phyloP scores from a whole-genome alignment of 2,113 vertebrate genomes.

The Microcebus tavaratra region DNA sequence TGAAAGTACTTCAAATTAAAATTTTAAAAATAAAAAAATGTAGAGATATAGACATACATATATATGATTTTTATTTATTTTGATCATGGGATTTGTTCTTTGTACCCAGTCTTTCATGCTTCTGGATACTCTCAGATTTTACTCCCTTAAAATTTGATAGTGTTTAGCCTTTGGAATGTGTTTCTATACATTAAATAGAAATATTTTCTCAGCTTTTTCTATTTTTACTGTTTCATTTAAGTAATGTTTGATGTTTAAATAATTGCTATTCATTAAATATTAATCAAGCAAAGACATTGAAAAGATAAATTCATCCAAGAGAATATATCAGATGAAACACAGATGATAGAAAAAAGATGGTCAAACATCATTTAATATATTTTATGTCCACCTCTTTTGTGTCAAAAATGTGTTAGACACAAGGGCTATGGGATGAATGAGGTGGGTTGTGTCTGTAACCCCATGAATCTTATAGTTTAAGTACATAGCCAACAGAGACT shows the following conservation, averaged over 20 bases:
- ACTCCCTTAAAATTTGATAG: not conserved
- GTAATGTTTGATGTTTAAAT: not conserved
- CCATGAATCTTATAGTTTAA: not conserved
- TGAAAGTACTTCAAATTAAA: no score
- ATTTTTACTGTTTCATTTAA: not conserved
- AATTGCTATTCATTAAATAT: not conserved
- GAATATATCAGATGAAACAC: not conserved
- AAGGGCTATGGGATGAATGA: not conserved
- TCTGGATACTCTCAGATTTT: not conserved
- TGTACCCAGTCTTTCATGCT: not conserved
- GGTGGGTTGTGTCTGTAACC: not conserved
- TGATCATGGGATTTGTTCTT: not conserved
- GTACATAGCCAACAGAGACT: not conserved
- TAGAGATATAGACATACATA: not conserved
- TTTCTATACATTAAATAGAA: not conserved
- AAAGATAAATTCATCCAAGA: not conserved
- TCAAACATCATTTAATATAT: not conserved
- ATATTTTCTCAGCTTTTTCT: not conserved
- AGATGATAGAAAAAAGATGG: not conserved
- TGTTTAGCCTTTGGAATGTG: not conserved
- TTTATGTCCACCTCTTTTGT: not conserved
- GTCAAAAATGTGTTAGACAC: not conserved
- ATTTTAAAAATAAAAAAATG: no score
- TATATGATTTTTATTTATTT: not conserved
- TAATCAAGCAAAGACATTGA: not conserved